These are phyloP conservation scores for Nesogale talazaci DNA, from an alignment of 2,113 vertebrate species.

Conservation along the genomic window DNA sequence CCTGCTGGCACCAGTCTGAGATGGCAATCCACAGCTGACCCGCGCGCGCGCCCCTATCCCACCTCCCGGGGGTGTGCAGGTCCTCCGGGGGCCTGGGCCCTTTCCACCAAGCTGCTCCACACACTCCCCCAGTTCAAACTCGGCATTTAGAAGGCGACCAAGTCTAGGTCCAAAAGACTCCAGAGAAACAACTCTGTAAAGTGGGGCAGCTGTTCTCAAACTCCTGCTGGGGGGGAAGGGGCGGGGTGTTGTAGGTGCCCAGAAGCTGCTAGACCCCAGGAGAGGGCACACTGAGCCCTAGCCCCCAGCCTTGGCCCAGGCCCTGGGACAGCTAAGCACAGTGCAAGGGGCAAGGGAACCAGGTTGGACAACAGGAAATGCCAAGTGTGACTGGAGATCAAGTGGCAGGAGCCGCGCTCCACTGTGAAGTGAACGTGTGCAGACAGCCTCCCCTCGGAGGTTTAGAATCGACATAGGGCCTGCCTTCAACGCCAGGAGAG, in stretches of 20 bases:
- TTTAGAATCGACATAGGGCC: too few relatives aligned
- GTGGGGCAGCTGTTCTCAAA: neutral
- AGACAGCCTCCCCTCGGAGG: too few relatives aligned
- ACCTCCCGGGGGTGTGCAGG: neutral
- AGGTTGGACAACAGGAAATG: neutral
- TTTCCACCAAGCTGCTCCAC: neutral
- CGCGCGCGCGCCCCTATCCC: rapidly evolving
- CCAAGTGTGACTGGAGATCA: neutral
- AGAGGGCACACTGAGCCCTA: neutral
- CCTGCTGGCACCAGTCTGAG: too few relatives aligned
- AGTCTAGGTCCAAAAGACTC: neutral
- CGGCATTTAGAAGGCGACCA: too few relatives aligned
- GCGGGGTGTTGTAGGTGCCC: too few relatives aligned
- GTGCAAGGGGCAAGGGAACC: neutral
- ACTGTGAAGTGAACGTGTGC: too few relatives aligned
- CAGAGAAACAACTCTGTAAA: neutral
- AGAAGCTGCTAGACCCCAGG: too few relatives aligned
- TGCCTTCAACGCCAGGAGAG: too few relatives aligned
- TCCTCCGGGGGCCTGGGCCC: rapidly evolving
- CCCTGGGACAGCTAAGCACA: neutral
- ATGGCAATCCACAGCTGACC: too few relatives aligned
- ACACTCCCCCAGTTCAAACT: neutral
- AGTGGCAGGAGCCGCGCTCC: neutral
- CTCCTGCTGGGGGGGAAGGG: too few relatives aligned
- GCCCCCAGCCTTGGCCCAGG: neutral